These are phyloP conservation scores for Brassicogethes aeneus DNA, from an alignment of 2,888 invertebrate genomes.

Conservation along the genomic window DNA sequence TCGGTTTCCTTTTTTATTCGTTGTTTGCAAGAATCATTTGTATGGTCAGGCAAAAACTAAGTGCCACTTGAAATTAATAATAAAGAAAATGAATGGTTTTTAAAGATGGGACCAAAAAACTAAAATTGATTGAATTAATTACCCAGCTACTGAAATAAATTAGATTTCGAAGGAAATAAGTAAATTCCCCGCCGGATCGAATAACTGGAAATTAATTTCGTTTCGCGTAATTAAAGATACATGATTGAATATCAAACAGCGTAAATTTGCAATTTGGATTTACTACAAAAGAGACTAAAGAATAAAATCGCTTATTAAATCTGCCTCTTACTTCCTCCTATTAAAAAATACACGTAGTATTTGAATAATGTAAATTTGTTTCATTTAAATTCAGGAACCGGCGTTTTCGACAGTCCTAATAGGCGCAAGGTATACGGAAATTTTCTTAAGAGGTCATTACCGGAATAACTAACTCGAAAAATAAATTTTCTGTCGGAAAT, in stretches of 20 bases:
- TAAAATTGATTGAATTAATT: no score
- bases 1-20: not conserved
- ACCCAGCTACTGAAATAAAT: no score
- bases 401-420: not conserved
- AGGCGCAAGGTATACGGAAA: constrained; percentile 5
- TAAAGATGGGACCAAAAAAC: no score
- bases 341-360: not conserved
- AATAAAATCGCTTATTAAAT: not conserved
- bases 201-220: not conserved
- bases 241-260: not conserved
- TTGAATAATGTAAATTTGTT: not conserved
- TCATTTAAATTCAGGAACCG: not conserved
- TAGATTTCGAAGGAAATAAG: not conserved
- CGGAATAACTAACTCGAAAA: not conserved
- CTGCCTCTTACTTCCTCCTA: not conserved
- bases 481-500: no score
- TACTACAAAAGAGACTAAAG: not conserved
- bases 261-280: not conserved
- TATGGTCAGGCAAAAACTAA: no score
- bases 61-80: no score
- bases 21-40: no score
- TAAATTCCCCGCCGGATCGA: not conserved
- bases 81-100: no score
- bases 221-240: not conserved
- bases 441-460: constrained; percentile 6